Evolutionary conservation across 1,140 invertebrate genomes (phyloP).

Genomic region (Araneus ventricosus): DNA sequence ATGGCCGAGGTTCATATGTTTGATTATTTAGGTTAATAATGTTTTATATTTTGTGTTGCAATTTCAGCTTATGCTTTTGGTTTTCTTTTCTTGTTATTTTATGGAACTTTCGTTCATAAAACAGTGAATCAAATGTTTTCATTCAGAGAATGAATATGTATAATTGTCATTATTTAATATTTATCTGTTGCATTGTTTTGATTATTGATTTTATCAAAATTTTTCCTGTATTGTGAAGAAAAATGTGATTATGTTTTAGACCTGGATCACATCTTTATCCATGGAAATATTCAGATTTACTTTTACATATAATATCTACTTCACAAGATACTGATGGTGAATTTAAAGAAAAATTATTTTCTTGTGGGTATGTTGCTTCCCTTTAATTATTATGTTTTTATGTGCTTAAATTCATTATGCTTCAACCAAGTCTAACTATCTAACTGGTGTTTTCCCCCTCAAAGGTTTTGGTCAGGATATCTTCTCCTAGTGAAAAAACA

Average conservation of each 20-base stretch:
- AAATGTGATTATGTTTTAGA: conserved; percentile 22
- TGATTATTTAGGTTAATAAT: conserved; percentile 74
- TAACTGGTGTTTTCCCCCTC: conserved; percentile 6
- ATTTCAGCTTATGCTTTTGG: not conserved
- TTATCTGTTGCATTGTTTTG: not conserved
- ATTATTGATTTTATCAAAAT: not conserved
- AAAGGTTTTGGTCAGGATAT: conserved; percentile 70
- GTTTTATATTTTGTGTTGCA: conserved; percentile 56
- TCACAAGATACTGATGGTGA: conserved; percentile 29
- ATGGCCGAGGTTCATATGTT: conserved; percentile 74
- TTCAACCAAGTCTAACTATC: not conserved
- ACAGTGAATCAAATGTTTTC: no score
- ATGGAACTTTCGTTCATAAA: no score
- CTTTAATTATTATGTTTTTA: not conserved
- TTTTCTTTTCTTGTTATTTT: not conserved
- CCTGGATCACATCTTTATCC: conserved; percentile 66
- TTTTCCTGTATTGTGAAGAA: not conserved
- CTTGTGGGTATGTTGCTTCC: conserved; percentile 47
- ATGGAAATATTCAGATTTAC: conserved; percentile 59
- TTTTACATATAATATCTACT: conserved; percentile 47
- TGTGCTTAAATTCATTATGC: not conserved
- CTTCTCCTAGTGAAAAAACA: conserved; percentile 55
- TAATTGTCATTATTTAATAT: no score
- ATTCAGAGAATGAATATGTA: no score
- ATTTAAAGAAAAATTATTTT: conserved; percentile 45